A percentile compares a stretch with the other conserved stretches of the same genome.
These are phyloP conservation scores for Rhizoglyphus robini DNA, from an alignment of 1,140 invertebrate genomes.

Conservation along the genomic window DNA sequence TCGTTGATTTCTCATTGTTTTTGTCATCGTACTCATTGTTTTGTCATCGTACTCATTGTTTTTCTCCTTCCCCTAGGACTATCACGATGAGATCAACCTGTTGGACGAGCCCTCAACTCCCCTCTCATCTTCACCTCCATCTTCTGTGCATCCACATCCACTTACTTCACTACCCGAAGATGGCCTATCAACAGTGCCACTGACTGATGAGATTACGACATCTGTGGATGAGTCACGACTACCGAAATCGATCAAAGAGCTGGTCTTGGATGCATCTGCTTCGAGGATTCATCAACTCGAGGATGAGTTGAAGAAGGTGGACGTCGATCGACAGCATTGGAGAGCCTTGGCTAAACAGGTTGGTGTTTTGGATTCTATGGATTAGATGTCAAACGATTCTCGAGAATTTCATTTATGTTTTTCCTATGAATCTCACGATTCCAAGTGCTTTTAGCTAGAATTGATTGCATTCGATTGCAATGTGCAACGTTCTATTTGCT, in stretches of 20 bases:
- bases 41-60: no score
- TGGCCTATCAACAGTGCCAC: not conserved
- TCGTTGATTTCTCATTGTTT: no score
- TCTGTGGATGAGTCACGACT: not conserved
- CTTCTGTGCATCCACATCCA: no score
- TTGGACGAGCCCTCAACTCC: not conserved
- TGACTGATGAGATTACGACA: not conserved
- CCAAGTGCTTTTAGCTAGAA: no score
- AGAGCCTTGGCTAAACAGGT: not conserved
- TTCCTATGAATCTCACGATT: no score
- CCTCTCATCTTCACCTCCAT: no score
- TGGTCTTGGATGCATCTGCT: not conserved
- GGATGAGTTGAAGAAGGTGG: not conserved
- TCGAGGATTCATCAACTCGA: not conserved
- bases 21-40: no score
- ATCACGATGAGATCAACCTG: not conserved
- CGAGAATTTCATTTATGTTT: no score
- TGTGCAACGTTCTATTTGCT: no score
- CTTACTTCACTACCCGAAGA: not conserved
- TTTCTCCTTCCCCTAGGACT: not conserved
- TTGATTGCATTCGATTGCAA: no score
- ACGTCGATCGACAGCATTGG: slow-evolving; percentile 1
- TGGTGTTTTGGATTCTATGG: no score
- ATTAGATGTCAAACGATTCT: no score
- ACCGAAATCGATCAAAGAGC: not conserved